A percentile compares a stretch with the other conserved stretches of the same genome.
phyloP scores from a whole-genome alignment of 2,797 vertebrate genomes.

The Sebastes hubbsi region DNA sequence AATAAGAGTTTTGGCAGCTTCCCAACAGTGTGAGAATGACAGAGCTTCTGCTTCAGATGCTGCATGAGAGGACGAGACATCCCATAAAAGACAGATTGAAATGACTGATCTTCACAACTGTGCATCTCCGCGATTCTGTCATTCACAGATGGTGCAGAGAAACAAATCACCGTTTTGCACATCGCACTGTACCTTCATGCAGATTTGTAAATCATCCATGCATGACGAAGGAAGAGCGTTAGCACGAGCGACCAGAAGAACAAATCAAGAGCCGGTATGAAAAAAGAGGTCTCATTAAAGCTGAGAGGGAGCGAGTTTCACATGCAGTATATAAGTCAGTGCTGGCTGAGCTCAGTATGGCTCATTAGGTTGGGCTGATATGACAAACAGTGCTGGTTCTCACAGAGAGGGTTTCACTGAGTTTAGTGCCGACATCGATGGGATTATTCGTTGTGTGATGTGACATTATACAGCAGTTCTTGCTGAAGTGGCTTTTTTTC shows the following conservation, averaged over 20 bases:
- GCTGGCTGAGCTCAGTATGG: constrained; percentile 33
- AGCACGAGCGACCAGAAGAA: constrained; percentile 12
- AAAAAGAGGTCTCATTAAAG: constrained; percentile 47
- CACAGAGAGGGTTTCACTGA: constrained; percentile 20
- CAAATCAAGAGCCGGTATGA: constrained; percentile 28
- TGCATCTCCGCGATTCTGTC: background rate
- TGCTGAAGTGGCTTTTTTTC: background rate
- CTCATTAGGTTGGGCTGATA: constrained; percentile 61
- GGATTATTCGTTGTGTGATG: constrained; percentile 33
- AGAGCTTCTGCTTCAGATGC: background rate
- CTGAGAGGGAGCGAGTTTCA: constrained; percentile 24
- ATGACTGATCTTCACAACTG: constrained; percentile 26
- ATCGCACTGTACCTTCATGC: background rate
- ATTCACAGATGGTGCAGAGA: constrained; percentile 9
- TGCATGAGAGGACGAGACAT: constrained; percentile 9
- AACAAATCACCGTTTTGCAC: constrained; percentile 20
- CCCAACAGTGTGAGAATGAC: background rate
- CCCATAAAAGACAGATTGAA: constrained; percentile 1
- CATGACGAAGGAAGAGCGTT: constrained; percentile 15
- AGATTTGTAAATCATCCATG: constrained; percentile 34
- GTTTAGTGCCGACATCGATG: constrained; percentile 7
- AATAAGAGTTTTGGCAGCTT: background rate
- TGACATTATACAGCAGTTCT: constrained; percentile 22
- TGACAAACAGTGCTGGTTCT: constrained; percentile 52
- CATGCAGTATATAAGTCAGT: constrained; percentile 31